These are phyloP conservation scores for Brachionus manjavacas DNA, from an alignment of 1,140 invertebrate genomes.

Conservation along the genomic window DNA sequence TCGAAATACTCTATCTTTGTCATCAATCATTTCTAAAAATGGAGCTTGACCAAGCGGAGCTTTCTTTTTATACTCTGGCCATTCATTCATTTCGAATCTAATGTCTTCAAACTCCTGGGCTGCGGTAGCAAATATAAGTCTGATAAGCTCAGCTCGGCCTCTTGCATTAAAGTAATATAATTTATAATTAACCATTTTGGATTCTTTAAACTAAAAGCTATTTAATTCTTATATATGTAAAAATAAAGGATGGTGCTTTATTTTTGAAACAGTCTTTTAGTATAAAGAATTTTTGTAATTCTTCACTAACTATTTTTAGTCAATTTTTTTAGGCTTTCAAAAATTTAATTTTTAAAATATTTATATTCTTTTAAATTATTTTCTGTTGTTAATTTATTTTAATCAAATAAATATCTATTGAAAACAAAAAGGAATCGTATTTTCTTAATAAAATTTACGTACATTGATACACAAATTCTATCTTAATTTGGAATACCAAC, in stretches of 20 bases:
- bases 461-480: no score
- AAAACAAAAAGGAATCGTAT: no score
- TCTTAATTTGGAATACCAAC: no score
- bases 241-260: neutral
- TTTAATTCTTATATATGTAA: neutral
- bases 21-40: slow-evolving; percentile 22
- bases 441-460: no score
- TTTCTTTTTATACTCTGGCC: slow-evolving; percentile 45
- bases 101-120: slow-evolving; percentile 44
- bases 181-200: slow-evolving; percentile 1
- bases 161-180: slow-evolving; percentile 45
- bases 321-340: neutral
- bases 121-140: slow-evolving; percentile 44
- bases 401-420: neutral
- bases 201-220: neutral
- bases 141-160: slow-evolving; percentile 44
- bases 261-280: neutral
- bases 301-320: neutral
- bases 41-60: slow-evolving; percentile 44
- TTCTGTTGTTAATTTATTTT: neutral
- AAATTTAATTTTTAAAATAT: neutral
- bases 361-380: neutral
- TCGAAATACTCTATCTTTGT: neutral
- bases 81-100: slow-evolving; percentile 43
- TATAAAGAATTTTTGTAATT: neutral